A percentile compares a stretch with the other conserved stretches of the same genome.
Conservation (phyloP, 2,888 invertebrate species). For the Synanthedon myopaeformis region DNA sequence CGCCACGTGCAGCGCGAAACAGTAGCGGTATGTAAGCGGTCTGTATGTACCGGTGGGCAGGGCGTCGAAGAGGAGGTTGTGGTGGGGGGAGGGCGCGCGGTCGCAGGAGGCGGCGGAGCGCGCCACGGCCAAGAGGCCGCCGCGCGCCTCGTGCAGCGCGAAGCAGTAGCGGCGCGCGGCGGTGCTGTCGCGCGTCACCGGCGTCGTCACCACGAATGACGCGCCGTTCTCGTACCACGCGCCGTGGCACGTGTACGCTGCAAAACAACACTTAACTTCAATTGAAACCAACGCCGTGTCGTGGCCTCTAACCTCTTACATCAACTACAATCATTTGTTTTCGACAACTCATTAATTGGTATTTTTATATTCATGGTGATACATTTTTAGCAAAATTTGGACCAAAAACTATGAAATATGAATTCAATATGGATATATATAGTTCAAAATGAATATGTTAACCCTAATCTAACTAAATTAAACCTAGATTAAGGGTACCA, state of each 20-base stretch:
- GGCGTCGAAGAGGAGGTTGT: constrained; percentile 77
- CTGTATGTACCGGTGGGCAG: constrained; percentile 74
- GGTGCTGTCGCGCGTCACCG: constrained; percentile 74
- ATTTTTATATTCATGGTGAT: background rate
- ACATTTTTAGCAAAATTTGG: too few species aligned
- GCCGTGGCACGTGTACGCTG: constrained; percentile 91
- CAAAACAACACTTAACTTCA: constrained; percentile 10
- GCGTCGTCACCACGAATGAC: constrained; percentile 86
- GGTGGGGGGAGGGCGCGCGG: constrained; percentile 70
- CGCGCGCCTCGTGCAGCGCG: constrained; percentile 75
- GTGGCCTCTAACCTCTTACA: too few species aligned
- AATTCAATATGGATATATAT: too few species aligned
- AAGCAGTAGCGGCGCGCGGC: constrained; percentile 81
- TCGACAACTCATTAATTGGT: background rate
- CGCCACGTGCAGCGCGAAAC: constrained; percentile 80
- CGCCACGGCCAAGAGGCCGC: constrained; percentile 63
- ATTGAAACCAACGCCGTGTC: too few species aligned
- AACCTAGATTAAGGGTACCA: too few species aligned
- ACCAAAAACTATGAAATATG: too few species aligned
- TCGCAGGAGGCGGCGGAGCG: constrained; percentile 76
- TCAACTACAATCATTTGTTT: too few species aligned
- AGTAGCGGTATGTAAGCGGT: too few species aligned
- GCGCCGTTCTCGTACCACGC: constrained; percentile 90
- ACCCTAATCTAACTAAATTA: too few species aligned
- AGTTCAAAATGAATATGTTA: too few species aligned